Evolutionary conservation across 2,797 vertebrate genomes (phyloP).

Genomic region (Gymnodraco acuticeps): DNA sequence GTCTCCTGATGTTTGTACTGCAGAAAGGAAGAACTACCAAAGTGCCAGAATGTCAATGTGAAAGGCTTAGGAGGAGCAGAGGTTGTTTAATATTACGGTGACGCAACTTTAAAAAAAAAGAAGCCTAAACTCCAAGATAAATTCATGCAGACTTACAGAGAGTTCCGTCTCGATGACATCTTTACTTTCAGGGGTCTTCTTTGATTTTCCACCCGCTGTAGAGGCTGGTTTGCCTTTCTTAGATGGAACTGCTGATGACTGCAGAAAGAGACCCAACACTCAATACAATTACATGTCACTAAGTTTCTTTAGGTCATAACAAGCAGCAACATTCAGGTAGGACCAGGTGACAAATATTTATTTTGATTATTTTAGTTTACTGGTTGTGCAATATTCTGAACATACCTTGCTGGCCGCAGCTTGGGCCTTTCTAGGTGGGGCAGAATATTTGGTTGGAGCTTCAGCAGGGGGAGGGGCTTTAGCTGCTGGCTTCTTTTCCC

Average conservation of each 20-base stretch:
- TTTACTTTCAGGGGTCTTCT: constrained; percentile 89
- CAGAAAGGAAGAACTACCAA: too few species aligned
- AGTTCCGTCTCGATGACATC: constrained; percentile 92
- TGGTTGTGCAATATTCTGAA: background rate
- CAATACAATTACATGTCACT: background rate
- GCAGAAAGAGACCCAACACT: constrained; percentile 11
- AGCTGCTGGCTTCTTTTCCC: constrained; percentile 87
- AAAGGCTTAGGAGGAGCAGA: too few species aligned
- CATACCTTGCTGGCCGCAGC: constrained; percentile 85
- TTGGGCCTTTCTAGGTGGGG: constrained; percentile 86
- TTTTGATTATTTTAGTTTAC: background rate
- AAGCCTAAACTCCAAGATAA: background rate
- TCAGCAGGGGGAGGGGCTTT: constrained; percentile 84
- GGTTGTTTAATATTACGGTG: too few species aligned
- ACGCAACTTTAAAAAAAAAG: background rate
- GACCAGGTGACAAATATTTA: background rate
- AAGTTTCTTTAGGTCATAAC: background rate
- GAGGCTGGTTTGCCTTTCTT: constrained; percentile 91
- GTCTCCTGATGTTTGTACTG: too few species aligned
- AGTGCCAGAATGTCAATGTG: too few species aligned
- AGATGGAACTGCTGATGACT: constrained; percentile 85
- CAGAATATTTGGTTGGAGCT: constrained; percentile 80
- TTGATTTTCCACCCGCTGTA: constrained; percentile 86
- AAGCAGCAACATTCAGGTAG: background rate
- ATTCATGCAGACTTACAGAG: constrained; percentile 85